phyloP scores from a whole-genome alignment of 2,113 vertebrate genomes.

The Megaleporinus macrocephalus region DNA sequence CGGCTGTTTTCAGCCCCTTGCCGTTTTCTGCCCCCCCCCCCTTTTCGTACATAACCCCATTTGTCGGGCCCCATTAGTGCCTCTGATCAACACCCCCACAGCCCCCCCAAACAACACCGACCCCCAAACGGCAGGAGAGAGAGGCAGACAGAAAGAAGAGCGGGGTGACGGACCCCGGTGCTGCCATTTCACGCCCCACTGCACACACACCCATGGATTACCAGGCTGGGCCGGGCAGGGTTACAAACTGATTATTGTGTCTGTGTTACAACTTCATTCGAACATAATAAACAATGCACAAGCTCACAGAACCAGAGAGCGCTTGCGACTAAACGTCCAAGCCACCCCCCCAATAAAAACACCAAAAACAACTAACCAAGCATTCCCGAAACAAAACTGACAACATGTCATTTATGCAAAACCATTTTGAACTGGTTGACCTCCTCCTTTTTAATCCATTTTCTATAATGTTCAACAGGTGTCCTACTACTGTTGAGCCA shows the following conservation, averaged over 20 bases:
- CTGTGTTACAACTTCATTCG: slow-evolving; percentile 71
- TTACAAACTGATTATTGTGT: slow-evolving; percentile 77
- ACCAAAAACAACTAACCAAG: slow-evolving; percentile 7
- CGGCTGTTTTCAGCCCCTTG: slow-evolving; percentile 70
- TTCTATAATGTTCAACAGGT: neutral
- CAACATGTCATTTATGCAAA: neutral
- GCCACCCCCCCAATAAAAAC: neutral
- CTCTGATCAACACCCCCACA: slow-evolving; percentile 61
- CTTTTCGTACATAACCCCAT: slow-evolving; percentile 73
- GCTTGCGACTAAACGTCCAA: slow-evolving; percentile 2
- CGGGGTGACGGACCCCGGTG: slow-evolving; percentile 61
- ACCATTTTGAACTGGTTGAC: neutral
- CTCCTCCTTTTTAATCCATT: neutral
- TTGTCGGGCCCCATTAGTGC: slow-evolving; percentile 76
- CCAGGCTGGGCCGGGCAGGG: slow-evolving; percentile 67
- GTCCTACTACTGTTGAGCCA: neutral
- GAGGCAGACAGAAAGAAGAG: slow-evolving; percentile 44
- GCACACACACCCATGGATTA: slow-evolving; percentile 71
- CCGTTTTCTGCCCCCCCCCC: slow-evolving; percentile 68
- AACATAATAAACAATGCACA: slow-evolving; percentile 71
- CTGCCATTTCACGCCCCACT: slow-evolving; percentile 74
- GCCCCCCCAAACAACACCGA: neutral
- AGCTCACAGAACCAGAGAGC: neutral
- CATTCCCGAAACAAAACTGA: slow-evolving; percentile 23
- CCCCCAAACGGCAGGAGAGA: slow-evolving; percentile 52